Conservation (phyloP, 2,113 vertebrate species). For the Etheostoma cragini region DNA sequence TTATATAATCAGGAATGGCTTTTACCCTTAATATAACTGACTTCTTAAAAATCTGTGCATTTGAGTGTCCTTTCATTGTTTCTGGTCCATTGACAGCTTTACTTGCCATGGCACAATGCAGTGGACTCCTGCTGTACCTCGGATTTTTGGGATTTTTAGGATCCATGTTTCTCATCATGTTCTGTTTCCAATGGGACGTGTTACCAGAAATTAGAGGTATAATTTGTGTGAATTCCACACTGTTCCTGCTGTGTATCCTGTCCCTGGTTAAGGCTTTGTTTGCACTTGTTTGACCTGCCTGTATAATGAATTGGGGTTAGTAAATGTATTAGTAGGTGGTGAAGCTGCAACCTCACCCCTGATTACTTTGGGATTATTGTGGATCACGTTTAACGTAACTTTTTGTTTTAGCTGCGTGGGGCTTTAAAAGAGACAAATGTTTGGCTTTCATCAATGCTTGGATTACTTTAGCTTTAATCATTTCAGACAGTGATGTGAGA, state of each 20-base stretch:
- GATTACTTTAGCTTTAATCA: not conserved
- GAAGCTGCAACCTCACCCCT: not conserved
- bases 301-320: not conserved
- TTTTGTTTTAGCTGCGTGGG: not conserved
- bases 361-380: slow-evolving; percentile 9
- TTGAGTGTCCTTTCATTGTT: not conserved
- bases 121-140: not conserved
- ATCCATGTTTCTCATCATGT: not conserved
- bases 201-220: slow-evolving; percentile 10
- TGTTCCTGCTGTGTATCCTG: slow-evolving; percentile 3
- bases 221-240: too few relatives aligned
- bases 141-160: slow-evolving; percentile 13
- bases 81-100: not conserved
- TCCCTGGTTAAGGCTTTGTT: not conserved
- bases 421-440: not conserved
- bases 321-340: not conserved
- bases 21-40: not conserved
- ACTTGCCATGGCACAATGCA: not conserved
- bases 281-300: not conserved
- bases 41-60: not conserved
- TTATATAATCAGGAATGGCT: not conserved
- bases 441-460: not conserved
- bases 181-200: not conserved
- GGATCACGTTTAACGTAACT: not conserved
- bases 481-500: not conserved